Evolutionary conservation across 2,797 vertebrate species (phyloP), one percentile per base, ranked within the genome.

Genomic region (Melanogrammus aeglefinus): DNA sequence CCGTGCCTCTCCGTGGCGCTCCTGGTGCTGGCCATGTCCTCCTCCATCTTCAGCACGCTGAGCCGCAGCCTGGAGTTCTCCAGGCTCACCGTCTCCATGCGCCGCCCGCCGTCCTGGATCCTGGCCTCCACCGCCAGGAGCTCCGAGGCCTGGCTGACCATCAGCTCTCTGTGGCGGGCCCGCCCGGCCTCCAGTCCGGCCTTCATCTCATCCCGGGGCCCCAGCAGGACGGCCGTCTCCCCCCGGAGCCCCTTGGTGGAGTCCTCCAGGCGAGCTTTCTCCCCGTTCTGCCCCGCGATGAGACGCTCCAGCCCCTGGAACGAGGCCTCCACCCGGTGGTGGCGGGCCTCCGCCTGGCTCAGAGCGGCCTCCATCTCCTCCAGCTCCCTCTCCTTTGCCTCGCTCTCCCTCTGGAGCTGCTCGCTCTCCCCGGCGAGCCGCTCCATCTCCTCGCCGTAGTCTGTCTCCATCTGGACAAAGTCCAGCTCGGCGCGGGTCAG

Each of bases 31-130:
- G 4, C 0, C 0, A 85, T 16, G 4, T 87, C 91, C 18, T 91
- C 84, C 1, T 76, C 87, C 92, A 93, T 89, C 80, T 80, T 83
- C 27, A 73, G 57, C 80, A 90, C 80, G 4, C 75, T 2, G 76
- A 94, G 82, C 3, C 69, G 89, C 69, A 94, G 82, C 21, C 91
- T 81, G 83, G 91, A 87, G 89, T 95, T 95, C 80, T 94, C 92
- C 83, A 86, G 3, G 33, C 21, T 33, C 33, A 93, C 89, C 82
- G 88, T 84, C 83, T 93, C 87, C 84, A 93, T 79, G 57, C 86
- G 88, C 77, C 88, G 72, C 0, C 38, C 31, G 0, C 63, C 75
- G 75, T 92, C 39, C 1, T 91, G 93, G 83, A 94, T 39, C 79
- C 33, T 79, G 27, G 72, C 76, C 87, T 94, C 94, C 0, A 81